These are phyloP conservation scores for Dascillus cervinus DNA, from an alignment of 2,888 invertebrate species.

Conservation along the genomic window DNA sequence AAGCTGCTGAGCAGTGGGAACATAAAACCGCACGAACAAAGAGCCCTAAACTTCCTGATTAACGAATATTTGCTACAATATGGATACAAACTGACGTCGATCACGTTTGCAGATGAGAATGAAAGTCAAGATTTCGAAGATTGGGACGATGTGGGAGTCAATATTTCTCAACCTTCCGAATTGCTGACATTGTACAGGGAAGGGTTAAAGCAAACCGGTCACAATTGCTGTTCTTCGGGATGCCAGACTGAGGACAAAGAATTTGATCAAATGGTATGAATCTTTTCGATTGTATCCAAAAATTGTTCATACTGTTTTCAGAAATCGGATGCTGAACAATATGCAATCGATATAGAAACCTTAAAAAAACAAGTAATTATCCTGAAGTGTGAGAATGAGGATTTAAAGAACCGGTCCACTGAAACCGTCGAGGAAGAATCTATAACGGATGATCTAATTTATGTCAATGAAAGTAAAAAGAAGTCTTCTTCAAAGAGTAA, in stretches of 20 bases:
- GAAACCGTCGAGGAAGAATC: conserved; percentile 6
- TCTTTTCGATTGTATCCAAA: too few relatives aligned
- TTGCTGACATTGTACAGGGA: conserved; percentile 63
- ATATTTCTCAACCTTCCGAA: conserved; percentile 73
- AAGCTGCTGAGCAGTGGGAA: conserved; percentile 39
- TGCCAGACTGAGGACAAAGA: too few relatives aligned
- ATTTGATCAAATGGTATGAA: too few relatives aligned
- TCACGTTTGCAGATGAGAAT: conserved; percentile 87
- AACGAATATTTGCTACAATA: conserved; percentile 76
- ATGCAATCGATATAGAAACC: too few relatives aligned
- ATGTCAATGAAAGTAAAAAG: conserved; percentile 21
- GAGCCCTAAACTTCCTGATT: conserved; percentile 77
- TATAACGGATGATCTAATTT: conserved; percentile 5
- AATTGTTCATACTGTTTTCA: too few relatives aligned
- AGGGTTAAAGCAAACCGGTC: conserved; percentile 43
- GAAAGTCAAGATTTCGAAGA: conserved; percentile 87
- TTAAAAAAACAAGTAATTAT: too few relatives aligned
- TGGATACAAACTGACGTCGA: conserved; percentile 79
- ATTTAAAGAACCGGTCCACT: conserved; percentile 5
- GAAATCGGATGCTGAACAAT: too few relatives aligned
- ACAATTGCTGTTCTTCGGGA: conserved; percentile 32
- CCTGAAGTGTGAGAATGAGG: too few relatives aligned
- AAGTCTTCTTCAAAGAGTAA: conserved; percentile 43
- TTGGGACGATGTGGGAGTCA: conserved; percentile 87
- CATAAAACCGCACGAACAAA: conserved; percentile 73